These are phyloP conservation scores for Craseonycteris thonglongyai DNA, from an alignment of 2,113 vertebrate genomes.

Conservation along the genomic window DNA sequence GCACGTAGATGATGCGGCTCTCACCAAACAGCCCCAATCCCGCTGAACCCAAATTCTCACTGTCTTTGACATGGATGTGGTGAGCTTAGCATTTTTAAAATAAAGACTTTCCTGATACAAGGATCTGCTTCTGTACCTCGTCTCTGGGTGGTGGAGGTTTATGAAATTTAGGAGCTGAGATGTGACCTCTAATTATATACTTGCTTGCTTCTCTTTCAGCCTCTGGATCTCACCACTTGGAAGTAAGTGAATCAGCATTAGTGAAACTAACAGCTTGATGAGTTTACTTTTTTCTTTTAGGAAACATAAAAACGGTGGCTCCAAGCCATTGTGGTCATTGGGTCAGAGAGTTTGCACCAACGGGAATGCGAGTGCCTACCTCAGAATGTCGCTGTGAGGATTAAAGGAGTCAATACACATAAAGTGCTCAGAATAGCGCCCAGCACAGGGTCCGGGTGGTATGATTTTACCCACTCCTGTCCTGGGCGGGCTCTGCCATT, in stretches of 20 bases:
- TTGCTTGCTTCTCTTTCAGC: conserved; percentile 28
- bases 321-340: conserved; percentile 21
- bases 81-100: conserved; percentile 34
- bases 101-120: conserved; percentile 32
- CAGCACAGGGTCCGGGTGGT: background rate
- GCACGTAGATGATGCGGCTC: background rate
- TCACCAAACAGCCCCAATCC: background rate
- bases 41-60: background rate
- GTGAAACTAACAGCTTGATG: conserved; percentile 38
- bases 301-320: conserved; percentile 50
- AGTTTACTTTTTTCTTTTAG: conserved; percentile 58
- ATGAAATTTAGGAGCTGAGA: conserved; percentile 38
- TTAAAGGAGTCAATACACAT: background rate
- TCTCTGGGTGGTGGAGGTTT: conserved; percentile 35
- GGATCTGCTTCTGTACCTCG: background rate
- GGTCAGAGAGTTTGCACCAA: conserved; percentile 47
- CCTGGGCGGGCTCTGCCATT: background rate
- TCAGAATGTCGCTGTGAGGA: background rate
- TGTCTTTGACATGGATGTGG: conserved; percentile 27
- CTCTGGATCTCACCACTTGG: conserved; percentile 38
- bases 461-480: background rate
- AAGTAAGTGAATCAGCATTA: conserved; percentile 53
- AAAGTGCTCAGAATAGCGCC: background rate
- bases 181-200: conserved; percentile 47
- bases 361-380: background rate